These are phyloP conservation scores for Chydorus sphaericus DNA, from an alignment of 2,888 invertebrate species.

Conservation along the genomic window DNA sequence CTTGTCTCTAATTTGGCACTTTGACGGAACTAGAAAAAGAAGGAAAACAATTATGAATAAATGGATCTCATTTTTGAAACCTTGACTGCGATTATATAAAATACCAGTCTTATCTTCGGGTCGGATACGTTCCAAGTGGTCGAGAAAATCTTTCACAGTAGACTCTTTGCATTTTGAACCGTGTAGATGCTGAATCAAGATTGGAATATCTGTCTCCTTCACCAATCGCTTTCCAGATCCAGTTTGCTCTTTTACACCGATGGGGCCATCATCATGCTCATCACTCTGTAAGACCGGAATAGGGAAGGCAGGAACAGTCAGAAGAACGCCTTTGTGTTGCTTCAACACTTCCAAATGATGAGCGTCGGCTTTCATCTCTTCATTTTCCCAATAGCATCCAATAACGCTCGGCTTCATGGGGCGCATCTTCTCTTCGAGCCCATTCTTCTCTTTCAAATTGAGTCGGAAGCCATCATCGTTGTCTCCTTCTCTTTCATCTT, in stretches of 20 bases:
- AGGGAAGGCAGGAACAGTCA: neutral
- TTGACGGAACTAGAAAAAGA: neutral
- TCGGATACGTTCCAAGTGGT: conserved; percentile 32
- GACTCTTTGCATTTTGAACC: conserved; percentile 41
- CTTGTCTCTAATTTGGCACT: conserved; percentile 23
- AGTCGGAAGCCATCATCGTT: conserved; percentile 51
- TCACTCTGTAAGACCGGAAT: neutral
- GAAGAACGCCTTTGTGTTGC: conserved; percentile 4
- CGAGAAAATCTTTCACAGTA: conserved; percentile 45
- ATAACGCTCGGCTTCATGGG: conserved; percentile 66
- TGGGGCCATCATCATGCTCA: neutral
- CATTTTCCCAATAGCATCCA: conserved; percentile 61
- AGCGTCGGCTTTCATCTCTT: conserved; percentile 4
- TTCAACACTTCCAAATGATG: conserved; percentile 9
- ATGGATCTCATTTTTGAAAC: conserved; percentile 20
- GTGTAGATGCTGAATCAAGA: conserved; percentile 48
- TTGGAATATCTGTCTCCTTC: conserved; percentile 35
- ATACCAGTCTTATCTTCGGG: conserved; percentile 20
- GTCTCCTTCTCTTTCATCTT: conserved; percentile 45
- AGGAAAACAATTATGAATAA: no score
- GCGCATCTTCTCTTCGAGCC: conserved; percentile 68
- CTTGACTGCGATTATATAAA: no score
- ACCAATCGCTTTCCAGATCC: neutral
- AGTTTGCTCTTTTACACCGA: neutral
- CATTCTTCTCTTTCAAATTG: conserved; percentile 63